Percentiles rank a stretch among this genome's conserved stretches.
These are phyloP conservation scores for Corythaeola cristata DNA, from an alignment of 2,113 vertebrate species.

Conservation along the genomic window DNA sequence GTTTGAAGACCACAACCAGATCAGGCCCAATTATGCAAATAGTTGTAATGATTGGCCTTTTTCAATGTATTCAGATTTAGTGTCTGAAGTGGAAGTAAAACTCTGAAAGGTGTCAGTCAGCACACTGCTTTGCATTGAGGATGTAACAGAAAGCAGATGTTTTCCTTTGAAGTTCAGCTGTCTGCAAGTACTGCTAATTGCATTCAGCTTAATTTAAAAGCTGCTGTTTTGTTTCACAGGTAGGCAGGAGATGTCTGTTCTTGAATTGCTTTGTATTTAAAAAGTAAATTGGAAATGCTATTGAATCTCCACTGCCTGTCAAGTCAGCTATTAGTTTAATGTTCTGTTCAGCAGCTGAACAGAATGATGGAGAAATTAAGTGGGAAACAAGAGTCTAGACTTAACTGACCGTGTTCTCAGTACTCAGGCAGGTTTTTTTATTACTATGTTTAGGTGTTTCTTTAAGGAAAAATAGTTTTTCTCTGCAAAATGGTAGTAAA, in stretches of 20 bases:
- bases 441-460: neutral
- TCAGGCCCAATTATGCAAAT: neutral
- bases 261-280: slow-evolving; percentile 28
- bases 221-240: neutral
- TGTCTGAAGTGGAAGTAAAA: neutral
- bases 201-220: neutral
- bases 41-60: neutral
- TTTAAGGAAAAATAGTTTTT: neutral
- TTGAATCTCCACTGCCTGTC: neutral
- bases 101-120: neutral
- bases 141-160: neutral
- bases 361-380: neutral
- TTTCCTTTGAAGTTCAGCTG: slow-evolving; percentile 12
- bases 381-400: neutral
- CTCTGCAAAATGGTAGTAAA: neutral
- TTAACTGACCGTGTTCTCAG: neutral
- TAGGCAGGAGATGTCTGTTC: neutral
- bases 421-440: neutral
- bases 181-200: slow-evolving; percentile 1
- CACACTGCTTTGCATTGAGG: neutral
- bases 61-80: neutral
- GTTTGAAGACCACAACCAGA: neutral
- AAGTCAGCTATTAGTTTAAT: neutral
- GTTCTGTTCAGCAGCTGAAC: neutral
- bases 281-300: neutral